Base-by-base conservation (phyloP, 2,888 invertebrate genomes). In the Cryptophagus acutangulus region DNA sequence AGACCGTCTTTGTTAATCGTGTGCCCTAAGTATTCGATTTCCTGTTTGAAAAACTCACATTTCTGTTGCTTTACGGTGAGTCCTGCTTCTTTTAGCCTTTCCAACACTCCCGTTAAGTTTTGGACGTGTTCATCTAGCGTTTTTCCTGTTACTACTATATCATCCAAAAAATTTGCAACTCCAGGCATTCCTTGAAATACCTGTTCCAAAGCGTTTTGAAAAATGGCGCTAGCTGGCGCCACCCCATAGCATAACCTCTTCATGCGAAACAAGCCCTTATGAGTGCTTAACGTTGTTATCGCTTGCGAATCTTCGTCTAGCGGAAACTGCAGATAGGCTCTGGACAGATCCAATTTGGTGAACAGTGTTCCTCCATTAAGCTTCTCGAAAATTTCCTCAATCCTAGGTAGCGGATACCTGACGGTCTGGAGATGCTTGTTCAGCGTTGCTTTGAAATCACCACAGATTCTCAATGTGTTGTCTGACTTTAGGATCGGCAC, bases 221-320 rank as follows among this genome's bases (percentile, higher is more conserved):
- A 64, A 29, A 63, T 59, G 2, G 58, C 16, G 53, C 52, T n/a
- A 12, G 36, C 39, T 1, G 13, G 4, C 17, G 2, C 30, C 15
- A 38, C 17, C 2, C 66, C 68, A 50, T 56, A 65, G 2, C 61
- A 58, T 17, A 66, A 41, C 13, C 65, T 50, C 25, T 61, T 61
- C 26, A 59, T 57, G n/a, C 45, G 41, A 41, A 50, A 67, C 2
- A 66, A 33, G 0, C 67, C 66, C 17, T 55, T 54, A 18, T 61
- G 64, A 1, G 65, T 66, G 10, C 46, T 52, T 24, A 59, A 49
- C 1, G 63, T 56, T 12, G 53, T 47, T 4, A 56, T 33, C 10
- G 53, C 44, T 28, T 52, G 45, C 2, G 63, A 48, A 18, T 57
- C 45, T 9, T 59, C 51, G n/a, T 53, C 50, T 9, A 61, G 33